phyloP scores from a whole-genome alignment of 2,888 invertebrate species.

The Andrena bucephala region DNA sequence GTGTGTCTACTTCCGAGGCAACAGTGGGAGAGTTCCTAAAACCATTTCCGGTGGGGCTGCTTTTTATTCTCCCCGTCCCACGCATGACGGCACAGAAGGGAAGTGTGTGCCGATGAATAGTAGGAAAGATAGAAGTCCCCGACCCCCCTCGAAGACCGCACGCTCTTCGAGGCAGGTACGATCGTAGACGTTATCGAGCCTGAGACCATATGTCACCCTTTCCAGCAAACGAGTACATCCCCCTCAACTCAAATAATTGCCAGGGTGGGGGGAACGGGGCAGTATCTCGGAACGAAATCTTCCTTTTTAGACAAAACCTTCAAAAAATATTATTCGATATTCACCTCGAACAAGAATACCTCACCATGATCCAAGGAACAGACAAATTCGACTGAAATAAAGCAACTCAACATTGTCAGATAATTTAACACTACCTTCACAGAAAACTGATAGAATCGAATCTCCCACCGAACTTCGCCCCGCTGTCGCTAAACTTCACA shows the following conservation, averaged over 20 bases:
- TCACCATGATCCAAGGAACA: not conserved
- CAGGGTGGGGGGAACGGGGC: slow-evolving; percentile 15
- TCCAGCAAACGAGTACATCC: slow-evolving; percentile 41
- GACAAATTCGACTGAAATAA: too few species aligned
- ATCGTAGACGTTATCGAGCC: slow-evolving; percentile 70
- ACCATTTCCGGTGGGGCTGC: slow-evolving; percentile 81
- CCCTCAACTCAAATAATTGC: slow-evolving; percentile 58
- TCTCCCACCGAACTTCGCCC: too few species aligned
- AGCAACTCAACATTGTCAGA: too few species aligned
- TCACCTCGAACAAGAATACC: not conserved
- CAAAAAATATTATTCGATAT: not conserved
- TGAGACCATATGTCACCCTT: slow-evolving; percentile 69
- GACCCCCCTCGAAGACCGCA: slow-evolving; percentile 80
- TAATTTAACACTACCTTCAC: too few species aligned
- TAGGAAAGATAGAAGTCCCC: slow-evolving; percentile 65
- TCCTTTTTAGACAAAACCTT: slow-evolving; percentile 34
- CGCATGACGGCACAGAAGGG: slow-evolving; percentile 79
- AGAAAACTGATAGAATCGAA: too few species aligned
- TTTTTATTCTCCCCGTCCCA: slow-evolving; percentile 76
- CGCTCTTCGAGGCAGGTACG: slow-evolving; percentile 72
- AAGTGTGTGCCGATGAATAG: slow-evolving; percentile 71
- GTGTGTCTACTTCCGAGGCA: slow-evolving; percentile 79
- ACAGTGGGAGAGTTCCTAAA: slow-evolving; percentile 76
- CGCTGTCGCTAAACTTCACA: too few species aligned
- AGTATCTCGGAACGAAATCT: slow-evolving; percentile 48